Evolutionary conservation across 1,140 invertebrate genomes (phyloP).

Genomic region (Hyles vespertilio): DNA sequence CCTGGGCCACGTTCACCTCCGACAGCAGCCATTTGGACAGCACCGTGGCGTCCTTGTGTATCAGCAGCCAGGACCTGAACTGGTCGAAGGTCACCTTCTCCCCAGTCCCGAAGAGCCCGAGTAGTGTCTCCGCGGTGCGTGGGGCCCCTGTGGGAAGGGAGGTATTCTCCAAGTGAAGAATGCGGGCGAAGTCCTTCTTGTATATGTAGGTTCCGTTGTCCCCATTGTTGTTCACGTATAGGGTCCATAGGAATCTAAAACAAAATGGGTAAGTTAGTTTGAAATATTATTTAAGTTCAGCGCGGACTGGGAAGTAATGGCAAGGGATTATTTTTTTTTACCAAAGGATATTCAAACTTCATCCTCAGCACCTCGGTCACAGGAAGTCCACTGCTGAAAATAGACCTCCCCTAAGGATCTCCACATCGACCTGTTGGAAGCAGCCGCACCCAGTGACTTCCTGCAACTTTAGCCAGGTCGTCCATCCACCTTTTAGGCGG

Average conservation of each 20-base stretch:
- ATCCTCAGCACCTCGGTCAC: no score
- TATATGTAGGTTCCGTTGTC: slow-evolving; percentile 85
- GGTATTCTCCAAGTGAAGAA: slow-evolving; percentile 78
- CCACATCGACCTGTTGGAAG: no score
- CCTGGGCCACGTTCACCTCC: slow-evolving; percentile 85
- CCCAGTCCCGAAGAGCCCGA: slow-evolving; percentile 73
- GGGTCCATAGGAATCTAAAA: slow-evolving; percentile 86
- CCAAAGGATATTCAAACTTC: no score
- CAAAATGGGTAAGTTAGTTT: slow-evolving; percentile 1
- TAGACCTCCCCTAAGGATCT: no score
- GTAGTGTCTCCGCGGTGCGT: slow-evolving; percentile 63
- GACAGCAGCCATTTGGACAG: slow-evolving; percentile 88
- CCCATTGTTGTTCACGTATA: slow-evolving; percentile 91
- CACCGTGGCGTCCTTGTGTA: slow-evolving; percentile 85
- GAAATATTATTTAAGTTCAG: neutral
- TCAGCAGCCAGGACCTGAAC: slow-evolving; percentile 83
- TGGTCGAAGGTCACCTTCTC: slow-evolving; percentile 83
- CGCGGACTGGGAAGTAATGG: neutral
- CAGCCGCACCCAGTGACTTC: no score
- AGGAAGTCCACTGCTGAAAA: no score
- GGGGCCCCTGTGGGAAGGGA: slow-evolving; percentile 48
- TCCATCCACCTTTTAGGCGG: no score
- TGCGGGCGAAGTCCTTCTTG: slow-evolving; percentile 84
- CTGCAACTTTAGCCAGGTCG: no score
- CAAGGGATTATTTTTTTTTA: no score